Percentiles rank a stretch among this genome's conserved stretches.
phyloP scores from a whole-genome alignment of 2,888 invertebrate species.

The Trachelus stipa region DNA sequence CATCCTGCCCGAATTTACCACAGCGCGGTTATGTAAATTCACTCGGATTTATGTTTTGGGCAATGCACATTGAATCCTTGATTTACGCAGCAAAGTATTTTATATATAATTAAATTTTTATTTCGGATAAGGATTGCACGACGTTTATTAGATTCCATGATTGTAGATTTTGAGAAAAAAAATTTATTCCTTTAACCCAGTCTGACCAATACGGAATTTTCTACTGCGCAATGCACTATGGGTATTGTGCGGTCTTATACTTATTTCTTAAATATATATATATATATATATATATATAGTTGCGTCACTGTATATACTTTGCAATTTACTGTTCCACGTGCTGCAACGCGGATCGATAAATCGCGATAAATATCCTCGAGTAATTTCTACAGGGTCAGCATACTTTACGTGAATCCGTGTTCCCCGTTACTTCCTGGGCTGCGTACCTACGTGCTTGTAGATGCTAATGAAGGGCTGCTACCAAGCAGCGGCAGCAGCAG shows the following conservation, averaged over 20 bases:
- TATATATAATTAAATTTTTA: not conserved
- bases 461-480: conserved; percentile 20
- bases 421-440: not conserved
- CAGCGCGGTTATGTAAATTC: conserved; percentile 48
- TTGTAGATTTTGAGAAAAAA: not conserved
- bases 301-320: not conserved
- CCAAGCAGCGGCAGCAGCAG: conserved; percentile 20
- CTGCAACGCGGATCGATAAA: not conserved
- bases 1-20: conserved; percentile 43
- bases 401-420: not conserved
- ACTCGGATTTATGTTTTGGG: conserved; percentile 46
- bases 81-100: conserved; percentile 31
- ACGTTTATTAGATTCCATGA: not conserved
- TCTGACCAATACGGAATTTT: not conserved
- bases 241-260: no score
- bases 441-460: conserved; percentile 9
- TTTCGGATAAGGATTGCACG: not conserved
- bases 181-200: no score
- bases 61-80: conserved; percentile 47
- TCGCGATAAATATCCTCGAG: not conserved
- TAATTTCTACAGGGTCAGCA: not conserved
- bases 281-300: not conserved
- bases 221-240: not conserved
- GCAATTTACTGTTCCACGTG: not conserved
- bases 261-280: not conserved